Evolutionary conservation across 2,888 invertebrate genomes (phyloP).

Genomic region (Tineola bisselliella): DNA sequence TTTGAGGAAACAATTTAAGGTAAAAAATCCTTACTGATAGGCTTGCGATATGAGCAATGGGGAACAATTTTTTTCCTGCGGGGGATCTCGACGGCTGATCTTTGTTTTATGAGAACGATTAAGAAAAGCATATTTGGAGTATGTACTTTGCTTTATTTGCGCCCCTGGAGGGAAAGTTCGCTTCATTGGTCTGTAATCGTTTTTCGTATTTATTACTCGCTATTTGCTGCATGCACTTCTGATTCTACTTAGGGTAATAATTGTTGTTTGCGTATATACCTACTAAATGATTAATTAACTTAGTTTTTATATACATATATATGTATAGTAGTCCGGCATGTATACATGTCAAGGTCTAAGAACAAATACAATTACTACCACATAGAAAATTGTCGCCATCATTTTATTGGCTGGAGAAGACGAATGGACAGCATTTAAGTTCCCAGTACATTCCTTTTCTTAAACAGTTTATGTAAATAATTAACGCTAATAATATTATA

Average conservation of each 20-base stretch:
- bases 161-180: slow-evolving; percentile 57
- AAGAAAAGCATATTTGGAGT: slow-evolving; percentile 69
- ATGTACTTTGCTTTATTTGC: slow-evolving; percentile 65
- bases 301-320: too few relatives aligned
- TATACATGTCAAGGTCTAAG: too few relatives aligned
- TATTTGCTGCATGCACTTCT: slow-evolving; percentile 23
- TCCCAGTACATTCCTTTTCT: too few relatives aligned
- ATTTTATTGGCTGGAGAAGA: too few relatives aligned
- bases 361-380: too few relatives aligned
- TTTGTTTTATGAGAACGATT: slow-evolving; percentile 70
- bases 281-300: neutral
- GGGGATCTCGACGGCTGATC: slow-evolving; percentile 60
- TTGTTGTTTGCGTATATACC: slow-evolving; percentile 19
- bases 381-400: too few relatives aligned
- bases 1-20: slow-evolving; percentile 53
- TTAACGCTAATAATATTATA: too few relatives aligned
- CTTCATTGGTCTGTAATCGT: slow-evolving; percentile 68
- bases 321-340: too few relatives aligned
- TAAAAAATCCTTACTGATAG: slow-evolving; percentile 51
- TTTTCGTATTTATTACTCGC: slow-evolving; percentile 57
- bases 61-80: slow-evolving; percentile 40
- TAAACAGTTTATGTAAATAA: too few relatives aligned
- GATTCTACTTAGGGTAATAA: slow-evolving; percentile 49
- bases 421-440: too few relatives aligned
- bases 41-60: slow-evolving; percentile 55